Conservation (phyloP, 2,113 vertebrate genomes). For the Oryzias javanicus region DNA sequence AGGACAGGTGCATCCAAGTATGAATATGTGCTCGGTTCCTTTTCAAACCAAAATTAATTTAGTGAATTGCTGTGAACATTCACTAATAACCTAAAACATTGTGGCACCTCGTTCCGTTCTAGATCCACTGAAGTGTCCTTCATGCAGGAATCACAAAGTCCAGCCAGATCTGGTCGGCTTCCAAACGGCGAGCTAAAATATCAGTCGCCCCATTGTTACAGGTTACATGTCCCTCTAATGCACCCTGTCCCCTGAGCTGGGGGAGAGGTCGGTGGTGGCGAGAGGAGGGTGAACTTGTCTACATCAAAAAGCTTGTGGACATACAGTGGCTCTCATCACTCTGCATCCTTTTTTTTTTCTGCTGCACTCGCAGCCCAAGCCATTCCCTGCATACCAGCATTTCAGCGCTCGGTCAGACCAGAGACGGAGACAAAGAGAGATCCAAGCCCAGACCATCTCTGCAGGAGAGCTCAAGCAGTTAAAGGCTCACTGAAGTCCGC, state of each 20-base stretch:
- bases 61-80: slow-evolving; percentile 31
- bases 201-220: slow-evolving; percentile 56
- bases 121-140: too few species aligned
- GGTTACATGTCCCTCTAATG: slow-evolving; percentile 44
- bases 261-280: slow-evolving; percentile 18
- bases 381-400: slow-evolving; percentile 75
- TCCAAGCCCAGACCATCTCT: slow-evolving; percentile 22
- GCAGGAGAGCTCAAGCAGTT: slow-evolving; percentile 28
- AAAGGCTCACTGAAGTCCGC: slow-evolving; percentile 22
- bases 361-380: slow-evolving; percentile 44
- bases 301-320: slow-evolving; percentile 72
- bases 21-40: slow-evolving; percentile 10
- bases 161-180: slow-evolving; percentile 11
- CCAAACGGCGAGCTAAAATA: slow-evolving; percentile 12
- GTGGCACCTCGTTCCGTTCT: too few species aligned
- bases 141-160: slow-evolving; percentile 15
- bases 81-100: slow-evolving; percentile 18
- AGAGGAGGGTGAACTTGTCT: slow-evolving; percentile 35
- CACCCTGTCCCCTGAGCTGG: slow-evolving; percentile 49
- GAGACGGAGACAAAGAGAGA: slow-evolving; percentile 1
- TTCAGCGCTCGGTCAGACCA: slow-evolving; percentile 59
- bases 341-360: slow-evolving; percentile 73
- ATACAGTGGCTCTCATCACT: slow-evolving; percentile 75
- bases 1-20: slow-evolving; percentile 53
- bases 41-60: slow-evolving; percentile 27